Base-by-base conservation (phyloP, 2,113 vertebrate genomes). In the Tonatia bakeri region DNA sequence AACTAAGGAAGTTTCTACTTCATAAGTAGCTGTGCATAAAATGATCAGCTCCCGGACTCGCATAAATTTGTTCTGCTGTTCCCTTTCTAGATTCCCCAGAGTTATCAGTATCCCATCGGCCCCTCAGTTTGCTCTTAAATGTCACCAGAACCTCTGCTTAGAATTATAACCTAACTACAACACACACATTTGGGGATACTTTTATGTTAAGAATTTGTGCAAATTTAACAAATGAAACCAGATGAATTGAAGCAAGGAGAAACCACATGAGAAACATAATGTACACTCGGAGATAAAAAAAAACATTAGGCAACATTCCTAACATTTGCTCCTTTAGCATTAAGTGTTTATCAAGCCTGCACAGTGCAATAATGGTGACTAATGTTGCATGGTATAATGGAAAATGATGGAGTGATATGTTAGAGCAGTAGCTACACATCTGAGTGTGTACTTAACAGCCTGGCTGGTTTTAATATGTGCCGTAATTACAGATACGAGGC, bases 101-200 rank as follows among this genome's bases (percentile, higher is more conserved):
- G 38, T 81, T 33, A 9, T 2, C 28, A 40, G 22, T 61, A 72
- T 91, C 40, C 69, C 76, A 90, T 13, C 1, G 0, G 65, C 59
- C 40, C 59, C 65, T 92, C 83, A 22, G 64, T 95, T 95, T 96
- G 79, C 52, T 96, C 69, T 92, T 97, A 93, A 95, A 90, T 96
- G 93, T 92, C 88, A 91, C 64, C 61, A 69, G 56, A 96, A 93
- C 50, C n/a, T 83, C 87, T 84, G 16, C 40, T 95, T 76, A 93
- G 89, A 97, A 97, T 97, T 97, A 96, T 38, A 97, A 80, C 82
- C 92, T 97, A 97, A 95, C 96, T 95, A 94, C 38, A 94, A 36
- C 69, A 67, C 72, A 69, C 43, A 76, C 75, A 94, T 92, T 89
- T 96, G 89, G 75, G 89, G 36, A 94, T 95, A 90, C 38, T 95